Evolutionary conservation across 2,113 vertebrate genomes (phyloP), one percentile per base, ranked within the genome.

Genomic region (Oryzias curvinotus): DNA sequence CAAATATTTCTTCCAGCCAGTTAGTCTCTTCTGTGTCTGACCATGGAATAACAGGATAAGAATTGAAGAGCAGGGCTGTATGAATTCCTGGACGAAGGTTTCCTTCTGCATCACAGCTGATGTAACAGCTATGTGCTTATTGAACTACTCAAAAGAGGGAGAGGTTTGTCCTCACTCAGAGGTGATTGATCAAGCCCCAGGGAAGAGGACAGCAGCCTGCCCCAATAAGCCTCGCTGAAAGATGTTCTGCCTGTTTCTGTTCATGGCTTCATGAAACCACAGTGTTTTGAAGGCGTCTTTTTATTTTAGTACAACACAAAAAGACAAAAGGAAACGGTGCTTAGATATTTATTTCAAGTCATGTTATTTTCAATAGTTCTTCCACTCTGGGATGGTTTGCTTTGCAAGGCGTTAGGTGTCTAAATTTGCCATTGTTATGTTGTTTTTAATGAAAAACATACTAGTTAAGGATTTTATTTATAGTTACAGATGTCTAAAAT

Each of bases 81-180:
- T 77, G 59, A 76, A 68, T 56, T 73, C 46, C 63, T 59, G 62
- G 30, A 72, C 57, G 68, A 58, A 58, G 71, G 57, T 53, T 77
- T 72, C 72, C 76, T 71, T 65, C 85, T 73, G 57, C 65, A 79
- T 82, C 57, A 77, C 3, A 61, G 45, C 63, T 88, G 85, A 90
- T 84, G 81, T 85, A 87, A 87, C 78, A 76, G 77, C 60, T 23
- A 52, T 65, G 21, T 30, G 58, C 13, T 81, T 71, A 90, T 48
- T 81, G 87, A 89, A 82, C 83, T 49, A 78, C 44, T 41, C 63
- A 13, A 77, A 76, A 78, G 71, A 56, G 48, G 51, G 44, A 52
- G 55, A 79, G 75, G 69, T 82, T 66, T 72, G 71, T 81, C 76
- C 82, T 86, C 51, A 71, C 54, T 64, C 43, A 80, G 65, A 75